Conservation (phyloP, 1,140 invertebrate genomes). For the Orchesella cincta region DNA sequence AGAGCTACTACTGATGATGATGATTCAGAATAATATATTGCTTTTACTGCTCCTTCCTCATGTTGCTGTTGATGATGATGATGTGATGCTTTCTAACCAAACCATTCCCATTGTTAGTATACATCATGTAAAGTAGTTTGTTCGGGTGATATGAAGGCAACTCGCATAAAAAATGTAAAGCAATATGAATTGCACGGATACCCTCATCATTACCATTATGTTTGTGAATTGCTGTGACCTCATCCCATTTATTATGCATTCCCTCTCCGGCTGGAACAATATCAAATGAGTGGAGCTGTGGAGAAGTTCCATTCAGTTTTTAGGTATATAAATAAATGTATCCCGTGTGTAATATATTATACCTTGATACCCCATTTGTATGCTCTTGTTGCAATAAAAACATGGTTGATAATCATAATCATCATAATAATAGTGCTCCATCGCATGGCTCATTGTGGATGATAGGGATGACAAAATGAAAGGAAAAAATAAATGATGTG, state of each 20-base stretch:
- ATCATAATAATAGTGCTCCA: conserved; percentile 1
- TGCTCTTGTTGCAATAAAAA: background rate
- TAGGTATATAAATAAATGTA: background rate
- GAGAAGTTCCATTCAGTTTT: background rate
- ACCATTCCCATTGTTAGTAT: background rate
- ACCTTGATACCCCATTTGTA: background rate
- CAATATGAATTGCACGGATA: background rate
- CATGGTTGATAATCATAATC: background rate
- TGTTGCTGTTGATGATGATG: background rate
- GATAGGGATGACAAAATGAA: too few species aligned
- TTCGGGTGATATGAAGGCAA: too few species aligned
- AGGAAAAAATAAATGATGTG: background rate
- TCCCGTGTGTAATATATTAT: background rate
- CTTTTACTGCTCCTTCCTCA: background rate
- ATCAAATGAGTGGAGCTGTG: conserved; percentile 7
- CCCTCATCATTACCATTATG: conserved; percentile 4
- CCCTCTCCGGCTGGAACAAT: background rate
- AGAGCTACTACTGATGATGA: background rate
- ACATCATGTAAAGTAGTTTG: too few species aligned
- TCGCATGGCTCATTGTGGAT: too few species aligned
- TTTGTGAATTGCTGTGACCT: conserved; percentile 12
- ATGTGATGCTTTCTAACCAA: background rate
- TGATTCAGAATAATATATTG: background rate
- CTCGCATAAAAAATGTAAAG: too few species aligned
- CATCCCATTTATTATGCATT: conserved; percentile 10